phyloP scores from a whole-genome alignment of 2,113 vertebrate species.

The Leucopsar rothschildi region DNA sequence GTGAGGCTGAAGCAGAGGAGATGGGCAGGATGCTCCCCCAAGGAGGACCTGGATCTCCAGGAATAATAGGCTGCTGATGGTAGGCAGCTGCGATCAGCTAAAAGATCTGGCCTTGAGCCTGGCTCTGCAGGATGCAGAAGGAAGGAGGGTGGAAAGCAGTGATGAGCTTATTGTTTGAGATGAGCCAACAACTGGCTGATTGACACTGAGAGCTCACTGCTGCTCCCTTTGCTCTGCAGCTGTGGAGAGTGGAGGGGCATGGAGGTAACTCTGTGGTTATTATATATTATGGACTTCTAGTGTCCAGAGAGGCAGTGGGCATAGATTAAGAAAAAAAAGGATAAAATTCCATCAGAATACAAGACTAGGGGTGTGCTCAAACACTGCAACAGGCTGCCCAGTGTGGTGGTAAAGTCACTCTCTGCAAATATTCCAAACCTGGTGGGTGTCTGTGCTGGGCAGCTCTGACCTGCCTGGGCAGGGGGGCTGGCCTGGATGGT shows the following conservation, averaged over 20 bases:
- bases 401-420: neutral
- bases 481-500: neutral
- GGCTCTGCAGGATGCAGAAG: neutral
- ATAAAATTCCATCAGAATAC: neutral
- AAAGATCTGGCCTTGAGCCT: slow-evolving; percentile 1
- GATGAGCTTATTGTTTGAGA: slow-evolving; percentile 2
- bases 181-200: neutral
- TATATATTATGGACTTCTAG: too few species aligned
- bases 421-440: fast-evolving
- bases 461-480: neutral
- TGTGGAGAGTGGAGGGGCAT: neutral
- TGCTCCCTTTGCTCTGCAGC: neutral
- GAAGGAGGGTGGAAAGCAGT: neutral
- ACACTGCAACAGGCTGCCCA: neutral
- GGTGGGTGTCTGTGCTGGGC: fast-evolving
- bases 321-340: neutral
- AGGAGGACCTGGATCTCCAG: neutral
- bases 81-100: neutral
- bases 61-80: neutral
- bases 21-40: neutral
- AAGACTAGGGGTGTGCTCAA: neutral
- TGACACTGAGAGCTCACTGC: neutral
- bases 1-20: neutral
- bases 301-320: neutral
- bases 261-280: neutral